Evolutionary conservation across 2,888 invertebrate species (phyloP).

Genomic region (Conistra vaccinii): DNA sequence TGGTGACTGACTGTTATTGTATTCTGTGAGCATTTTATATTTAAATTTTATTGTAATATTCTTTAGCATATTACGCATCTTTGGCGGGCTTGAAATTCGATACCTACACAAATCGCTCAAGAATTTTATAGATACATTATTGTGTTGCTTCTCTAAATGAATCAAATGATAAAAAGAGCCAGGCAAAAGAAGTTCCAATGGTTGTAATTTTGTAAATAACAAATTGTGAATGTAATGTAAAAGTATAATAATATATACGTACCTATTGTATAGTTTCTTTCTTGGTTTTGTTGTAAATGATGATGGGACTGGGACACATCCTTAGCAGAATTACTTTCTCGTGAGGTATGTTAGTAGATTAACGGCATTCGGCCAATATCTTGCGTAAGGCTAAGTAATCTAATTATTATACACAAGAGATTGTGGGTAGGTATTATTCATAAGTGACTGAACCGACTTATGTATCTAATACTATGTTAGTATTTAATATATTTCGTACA

Average conservation of each 20-base stretch:
- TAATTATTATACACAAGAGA: constrained; percentile 21
- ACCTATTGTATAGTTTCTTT: neutral
- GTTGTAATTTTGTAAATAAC: constrained; percentile 46
- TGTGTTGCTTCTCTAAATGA: constrained; percentile 6
- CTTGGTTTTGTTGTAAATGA: constrained; percentile 26
- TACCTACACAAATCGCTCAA: constrained; percentile 23
- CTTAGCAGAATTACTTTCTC: constrained; percentile 22
- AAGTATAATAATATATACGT: constrained; percentile 4
- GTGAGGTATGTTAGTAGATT: constrained; percentile 23
- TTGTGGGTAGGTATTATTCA: constrained; percentile 39
- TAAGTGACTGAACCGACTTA: constrained; percentile 56
- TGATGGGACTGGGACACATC: constrained; percentile 15
- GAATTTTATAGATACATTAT: neutral
- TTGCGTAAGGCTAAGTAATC: constrained; percentile 4
- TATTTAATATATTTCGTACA: constrained; percentile 54
- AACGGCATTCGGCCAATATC: constrained; percentile 10
- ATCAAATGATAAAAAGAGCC: constrained; percentile 5
- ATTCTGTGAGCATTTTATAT: constrained; percentile 41
- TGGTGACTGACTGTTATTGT: constrained; percentile 43
- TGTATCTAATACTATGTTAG: constrained; percentile 52
- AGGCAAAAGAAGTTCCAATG: constrained; percentile 16
- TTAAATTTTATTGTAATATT: constrained; percentile 9
- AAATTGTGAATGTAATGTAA: constrained; percentile 41
- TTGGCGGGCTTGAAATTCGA: constrained; percentile 16
- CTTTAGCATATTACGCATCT: constrained; percentile 1